A percentile compares a stretch with the other conserved stretches of the same genome.
Conservation (phyloP, 2,797 vertebrate genomes). For the Chromobotia macracanthus region DNA sequence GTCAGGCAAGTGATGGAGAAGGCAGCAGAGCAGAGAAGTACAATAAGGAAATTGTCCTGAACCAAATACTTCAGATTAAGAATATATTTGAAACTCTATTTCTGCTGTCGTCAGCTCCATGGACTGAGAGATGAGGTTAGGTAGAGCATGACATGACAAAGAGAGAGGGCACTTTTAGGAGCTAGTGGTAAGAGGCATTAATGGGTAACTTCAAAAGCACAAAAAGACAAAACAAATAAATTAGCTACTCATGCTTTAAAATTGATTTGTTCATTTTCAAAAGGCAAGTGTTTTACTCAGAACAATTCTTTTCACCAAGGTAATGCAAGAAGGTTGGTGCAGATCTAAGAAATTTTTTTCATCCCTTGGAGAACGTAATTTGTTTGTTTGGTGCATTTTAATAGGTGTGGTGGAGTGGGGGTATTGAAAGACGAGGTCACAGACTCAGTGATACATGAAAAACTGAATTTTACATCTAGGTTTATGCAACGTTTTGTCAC, state of each 20-base stretch:
- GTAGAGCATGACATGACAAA: neutral
- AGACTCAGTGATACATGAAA: constrained; percentile 39
- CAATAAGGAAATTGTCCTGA: constrained; percentile 46
- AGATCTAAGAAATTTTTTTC: neutral
- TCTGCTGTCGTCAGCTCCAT: constrained; percentile 44
- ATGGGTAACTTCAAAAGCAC: constrained; percentile 31
- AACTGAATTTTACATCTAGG: constrained; percentile 30
- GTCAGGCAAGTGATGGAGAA: constrained; percentile 48
- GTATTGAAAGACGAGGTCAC: neutral
- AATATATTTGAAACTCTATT: constrained; percentile 42
- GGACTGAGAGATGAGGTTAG: constrained; percentile 15
- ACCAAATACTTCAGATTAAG: constrained; percentile 43
- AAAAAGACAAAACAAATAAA: constrained; percentile 24
- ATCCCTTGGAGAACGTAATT: constrained; percentile 2
- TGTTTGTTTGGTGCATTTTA: constrained; percentile 7
- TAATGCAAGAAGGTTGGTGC: neutral
- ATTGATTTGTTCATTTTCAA: constrained; percentile 30
- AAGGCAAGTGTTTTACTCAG: constrained; percentile 28
- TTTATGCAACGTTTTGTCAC: constrained; percentile 33
- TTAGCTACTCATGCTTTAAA: constrained; percentile 16
- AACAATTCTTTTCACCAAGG: constrained; percentile 28
- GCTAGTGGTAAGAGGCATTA: neutral
- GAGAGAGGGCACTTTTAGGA: neutral
- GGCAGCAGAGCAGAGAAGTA: constrained; percentile 44
- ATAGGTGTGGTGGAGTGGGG: neutral